Percentiles rank a stretch among this genome's conserved stretches.
These are phyloP conservation scores for Anas acuta DNA, from an alignment of 2,797 vertebrate genomes.

Conservation along the genomic window DNA sequence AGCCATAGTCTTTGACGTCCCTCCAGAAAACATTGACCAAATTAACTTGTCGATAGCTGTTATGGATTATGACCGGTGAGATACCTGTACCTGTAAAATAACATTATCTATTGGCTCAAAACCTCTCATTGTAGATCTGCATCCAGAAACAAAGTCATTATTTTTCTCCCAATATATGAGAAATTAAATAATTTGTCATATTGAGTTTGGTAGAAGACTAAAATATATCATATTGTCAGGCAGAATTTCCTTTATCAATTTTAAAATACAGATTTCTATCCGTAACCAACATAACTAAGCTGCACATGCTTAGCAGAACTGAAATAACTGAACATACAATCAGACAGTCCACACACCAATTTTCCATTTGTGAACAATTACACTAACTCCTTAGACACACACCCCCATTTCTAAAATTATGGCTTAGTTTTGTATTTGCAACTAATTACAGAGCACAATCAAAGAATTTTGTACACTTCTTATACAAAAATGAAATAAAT, in stretches of 20 bases:
- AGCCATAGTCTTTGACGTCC: conserved; percentile 99
- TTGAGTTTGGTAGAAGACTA: background rate
- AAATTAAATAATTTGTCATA: background rate
- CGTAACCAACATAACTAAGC: background rate
- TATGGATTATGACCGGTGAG: conserved; percentile 99
- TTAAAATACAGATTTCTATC: background rate
- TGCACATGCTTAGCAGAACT: background rate
- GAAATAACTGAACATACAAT: background rate
- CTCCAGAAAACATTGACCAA: conserved; percentile 97
- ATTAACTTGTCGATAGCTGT: conserved; percentile 96
- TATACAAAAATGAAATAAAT: background rate
- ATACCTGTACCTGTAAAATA: conserved; percentile 56
- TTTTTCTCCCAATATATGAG: background rate
- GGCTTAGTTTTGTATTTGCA: background rate
- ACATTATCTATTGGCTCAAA: background rate
- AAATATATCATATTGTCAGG: background rate
- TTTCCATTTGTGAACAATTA: background rate
- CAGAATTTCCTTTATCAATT: background rate
- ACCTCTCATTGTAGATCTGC: background rate
- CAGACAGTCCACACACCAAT: background rate
- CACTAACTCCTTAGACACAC: background rate
- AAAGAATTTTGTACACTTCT: background rate
- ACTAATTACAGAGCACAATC: background rate
- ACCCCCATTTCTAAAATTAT: background rate
- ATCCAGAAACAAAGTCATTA: background rate